Percentiles rank a stretch among this genome's conserved stretches.
These are phyloP conservation scores for Grantiella picta DNA, from an alignment of 2,113 vertebrate species.

Conservation along the genomic window DNA sequence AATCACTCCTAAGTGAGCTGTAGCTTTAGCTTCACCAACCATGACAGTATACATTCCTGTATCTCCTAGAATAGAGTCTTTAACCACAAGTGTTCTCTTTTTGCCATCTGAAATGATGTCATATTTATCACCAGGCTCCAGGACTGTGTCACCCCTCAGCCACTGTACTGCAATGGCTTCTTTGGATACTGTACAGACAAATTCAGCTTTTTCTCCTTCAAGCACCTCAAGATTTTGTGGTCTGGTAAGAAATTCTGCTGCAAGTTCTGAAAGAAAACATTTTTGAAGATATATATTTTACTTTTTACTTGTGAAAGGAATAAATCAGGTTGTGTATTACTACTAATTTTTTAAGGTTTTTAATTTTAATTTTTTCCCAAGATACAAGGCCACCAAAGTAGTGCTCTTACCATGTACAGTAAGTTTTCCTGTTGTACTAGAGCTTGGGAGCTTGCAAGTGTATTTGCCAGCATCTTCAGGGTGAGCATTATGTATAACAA, in stretches of 20 bases:
- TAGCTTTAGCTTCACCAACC: constrained; percentile 85
- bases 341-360: not conserved
- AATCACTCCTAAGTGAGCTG: constrained; percentile 85
- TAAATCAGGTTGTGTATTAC: not conserved
- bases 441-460: constrained; percentile 83
- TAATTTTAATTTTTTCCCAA: not conserved
- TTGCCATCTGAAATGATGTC: constrained; percentile 88
- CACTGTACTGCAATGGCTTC: constrained; percentile 89
- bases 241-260: constrained; percentile 92
- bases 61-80: constrained; percentile 83
- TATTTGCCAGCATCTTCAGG: constrained; percentile 88
- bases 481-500: constrained; percentile 85
- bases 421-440: constrained; percentile 83
- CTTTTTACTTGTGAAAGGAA: not conserved
- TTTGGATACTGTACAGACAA: constrained; percentile 92
- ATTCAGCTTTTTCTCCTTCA: constrained; percentile 93
- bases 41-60: constrained; percentile 83
- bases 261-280: constrained; percentile 81
- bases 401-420: constrained; percentile 84
- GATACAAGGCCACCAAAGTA: not conserved
- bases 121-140: constrained; percentile 86
- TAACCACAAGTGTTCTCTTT: constrained; percentile 85
- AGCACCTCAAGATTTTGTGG: constrained; percentile 90
- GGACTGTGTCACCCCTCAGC: constrained; percentile 80
- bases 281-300: not conserved